A percentile compares a stretch with the other conserved stretches of the same genome.
Conservation (phyloP, 2,797 vertebrate genomes). For the Clarias laeviceps region DNA sequence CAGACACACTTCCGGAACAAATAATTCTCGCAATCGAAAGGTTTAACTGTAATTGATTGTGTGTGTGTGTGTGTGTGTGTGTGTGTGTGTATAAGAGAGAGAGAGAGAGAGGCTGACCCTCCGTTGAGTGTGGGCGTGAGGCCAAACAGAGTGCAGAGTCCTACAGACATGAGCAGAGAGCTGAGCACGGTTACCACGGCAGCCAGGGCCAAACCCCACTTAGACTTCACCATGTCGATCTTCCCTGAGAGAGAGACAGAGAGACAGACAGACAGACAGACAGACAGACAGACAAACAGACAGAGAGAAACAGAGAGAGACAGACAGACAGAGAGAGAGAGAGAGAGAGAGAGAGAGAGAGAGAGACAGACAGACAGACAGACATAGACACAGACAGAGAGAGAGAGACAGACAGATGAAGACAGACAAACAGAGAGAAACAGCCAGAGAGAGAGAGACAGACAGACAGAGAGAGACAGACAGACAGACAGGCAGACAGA, state of each 20-base stretch:
- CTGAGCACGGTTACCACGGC: constrained; percentile 97
- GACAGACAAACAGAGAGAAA: too few species aligned
- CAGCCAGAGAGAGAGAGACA: not conserved
- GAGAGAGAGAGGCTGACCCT: constrained; percentile 74
- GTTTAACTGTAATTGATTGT: not conserved
- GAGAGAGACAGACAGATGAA: not conserved
- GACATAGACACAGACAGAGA: not conserved
- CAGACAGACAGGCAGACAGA: too few species aligned
- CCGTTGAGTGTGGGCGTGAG: constrained; percentile 96
- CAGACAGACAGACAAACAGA: not conserved
- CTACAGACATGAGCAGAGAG: constrained; percentile 97
- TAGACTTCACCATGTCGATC: constrained; percentile 99
- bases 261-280: not conserved
- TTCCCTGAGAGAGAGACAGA: constrained; percentile 79
- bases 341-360: not conserved
- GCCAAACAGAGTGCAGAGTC: constrained; percentile 94
- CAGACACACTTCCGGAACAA: too few species aligned
- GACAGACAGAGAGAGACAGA: too few species aligned
- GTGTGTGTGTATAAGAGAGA: not conserved
- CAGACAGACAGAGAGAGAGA: not conserved
- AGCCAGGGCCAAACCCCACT: constrained; percentile 95
- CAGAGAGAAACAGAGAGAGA: not conserved
- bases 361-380: not conserved
- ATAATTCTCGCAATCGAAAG: too few species aligned
- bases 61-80: constrained; percentile 23